Conservation (phyloP, 2,888 invertebrate genomes). For the Drosophila putrida region DNA sequence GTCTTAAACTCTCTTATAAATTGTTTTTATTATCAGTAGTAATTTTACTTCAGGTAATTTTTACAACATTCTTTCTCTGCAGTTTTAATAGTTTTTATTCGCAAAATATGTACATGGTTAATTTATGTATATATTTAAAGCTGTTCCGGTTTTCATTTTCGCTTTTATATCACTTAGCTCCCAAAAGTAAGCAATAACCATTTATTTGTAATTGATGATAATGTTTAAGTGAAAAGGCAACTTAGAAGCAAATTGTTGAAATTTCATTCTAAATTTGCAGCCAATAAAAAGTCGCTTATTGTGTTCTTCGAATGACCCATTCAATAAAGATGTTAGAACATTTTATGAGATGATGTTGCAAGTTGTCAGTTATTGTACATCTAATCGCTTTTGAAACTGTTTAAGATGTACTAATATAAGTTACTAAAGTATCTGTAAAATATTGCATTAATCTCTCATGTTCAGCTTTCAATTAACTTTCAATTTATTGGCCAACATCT, state of each 20-base stretch:
- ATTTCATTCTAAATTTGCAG: background rate
- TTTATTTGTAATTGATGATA: constrained; percentile 8
- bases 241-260: background rate
- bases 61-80: background rate
- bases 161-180: too few species aligned
- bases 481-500: too few species aligned
- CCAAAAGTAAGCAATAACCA: constrained; percentile 2
- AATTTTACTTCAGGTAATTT: constrained; percentile 2
- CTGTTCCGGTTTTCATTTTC: background rate
- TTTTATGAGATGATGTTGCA: background rate
- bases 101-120: constrained; percentile 11
- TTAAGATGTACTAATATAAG: too few species aligned
- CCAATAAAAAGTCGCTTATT: background rate
- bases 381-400: too few species aligned
- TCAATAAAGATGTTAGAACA: background rate
- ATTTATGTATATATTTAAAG: constrained; percentile 6
- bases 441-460: too few species aligned
- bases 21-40: constrained; percentile 71
- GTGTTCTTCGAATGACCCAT: background rate
- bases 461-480: too few species aligned
- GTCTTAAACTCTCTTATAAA: constrained; percentile 58
- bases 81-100: constrained; percentile 11
- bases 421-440: too few species aligned
- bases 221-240: background rate
- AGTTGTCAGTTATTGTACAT: too few species aligned